These are phyloP conservation scores for Saiga tatarica DNA, from an alignment of 2,113 vertebrate species.

Conservation along the genomic window DNA sequence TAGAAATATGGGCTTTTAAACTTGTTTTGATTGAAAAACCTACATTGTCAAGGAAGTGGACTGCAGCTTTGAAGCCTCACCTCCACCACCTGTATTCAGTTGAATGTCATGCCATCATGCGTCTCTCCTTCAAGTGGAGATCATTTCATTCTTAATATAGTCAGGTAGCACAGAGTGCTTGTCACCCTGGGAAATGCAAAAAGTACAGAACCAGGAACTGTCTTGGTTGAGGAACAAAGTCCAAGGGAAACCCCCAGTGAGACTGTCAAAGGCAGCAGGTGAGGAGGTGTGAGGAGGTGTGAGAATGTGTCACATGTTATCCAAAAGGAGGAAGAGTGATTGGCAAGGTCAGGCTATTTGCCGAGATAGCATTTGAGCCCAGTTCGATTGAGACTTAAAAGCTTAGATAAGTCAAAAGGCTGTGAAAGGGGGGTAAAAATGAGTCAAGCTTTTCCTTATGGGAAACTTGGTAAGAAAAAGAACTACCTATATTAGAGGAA, in stretches of 20 bases:
- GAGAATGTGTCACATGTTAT: constrained; percentile 26
- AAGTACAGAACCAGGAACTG: constrained; percentile 45
- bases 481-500: background rate
- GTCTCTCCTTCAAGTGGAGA: constrained; percentile 35
- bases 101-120: constrained; percentile 37
- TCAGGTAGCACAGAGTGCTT: constrained; percentile 42
- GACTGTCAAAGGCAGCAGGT: constrained; percentile 55
- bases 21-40: constrained; percentile 20
- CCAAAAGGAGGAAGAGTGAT: constrained; percentile 56
- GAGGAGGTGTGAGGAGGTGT: constrained; percentile 32
- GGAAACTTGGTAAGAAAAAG: constrained; percentile 50
- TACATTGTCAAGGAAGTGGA: constrained; percentile 8
- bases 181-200: background rate
- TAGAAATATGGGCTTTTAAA: background rate
- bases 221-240: constrained; percentile 55
- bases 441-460: constrained; percentile 36
- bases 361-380: constrained; percentile 68
- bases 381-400: constrained; percentile 69
- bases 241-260: constrained; percentile 33
- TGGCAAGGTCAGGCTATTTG: constrained; percentile 72
- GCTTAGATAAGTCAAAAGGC: constrained; percentile 62
- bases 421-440: background rate
- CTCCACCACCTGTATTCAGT: constrained; percentile 45
- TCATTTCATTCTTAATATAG: constrained; percentile 63
- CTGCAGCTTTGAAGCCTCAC: background rate